Conservation (phyloP, 2,113 vertebrate genomes). For the Petaurus breviceps region DNA sequence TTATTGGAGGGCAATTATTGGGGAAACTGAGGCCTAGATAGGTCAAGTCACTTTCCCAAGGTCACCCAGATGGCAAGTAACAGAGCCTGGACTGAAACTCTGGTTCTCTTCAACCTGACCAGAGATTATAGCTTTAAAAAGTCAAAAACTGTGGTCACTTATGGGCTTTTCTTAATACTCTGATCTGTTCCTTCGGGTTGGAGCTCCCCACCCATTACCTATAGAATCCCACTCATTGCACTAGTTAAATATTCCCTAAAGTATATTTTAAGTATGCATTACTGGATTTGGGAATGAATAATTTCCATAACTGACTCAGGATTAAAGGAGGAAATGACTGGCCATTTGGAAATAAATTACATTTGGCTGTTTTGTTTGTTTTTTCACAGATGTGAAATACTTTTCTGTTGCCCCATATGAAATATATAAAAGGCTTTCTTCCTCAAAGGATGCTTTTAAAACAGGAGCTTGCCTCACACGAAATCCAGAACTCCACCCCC, state of each 20-base stretch:
- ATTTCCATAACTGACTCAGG: neutral
- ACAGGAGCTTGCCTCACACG: neutral
- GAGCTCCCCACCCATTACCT: neutral
- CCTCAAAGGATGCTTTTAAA: neutral
- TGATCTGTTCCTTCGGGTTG: neutral
- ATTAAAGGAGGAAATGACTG: neutral
- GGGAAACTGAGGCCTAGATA: neutral
- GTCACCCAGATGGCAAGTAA: neutral
- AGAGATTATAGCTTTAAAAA: neutral
- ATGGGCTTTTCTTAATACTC: neutral
- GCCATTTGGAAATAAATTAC: neutral
- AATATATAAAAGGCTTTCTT: neutral
- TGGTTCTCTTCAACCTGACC: neutral
- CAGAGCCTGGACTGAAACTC: neutral
- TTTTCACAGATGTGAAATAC: neutral
- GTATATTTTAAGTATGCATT: neutral
- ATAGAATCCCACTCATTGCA: neutral
- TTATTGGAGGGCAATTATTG: neutral
- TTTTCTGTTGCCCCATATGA: neutral
- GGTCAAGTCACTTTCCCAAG: neutral
- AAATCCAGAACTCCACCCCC: neutral
- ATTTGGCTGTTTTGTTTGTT: neutral
- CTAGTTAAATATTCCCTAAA: neutral
- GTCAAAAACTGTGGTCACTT: neutral
- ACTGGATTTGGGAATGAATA: neutral